These are phyloP conservation scores for Drosophila lacteicornis DNA, from an alignment of 1,140 invertebrate genomes.

Conservation along the genomic window DNA sequence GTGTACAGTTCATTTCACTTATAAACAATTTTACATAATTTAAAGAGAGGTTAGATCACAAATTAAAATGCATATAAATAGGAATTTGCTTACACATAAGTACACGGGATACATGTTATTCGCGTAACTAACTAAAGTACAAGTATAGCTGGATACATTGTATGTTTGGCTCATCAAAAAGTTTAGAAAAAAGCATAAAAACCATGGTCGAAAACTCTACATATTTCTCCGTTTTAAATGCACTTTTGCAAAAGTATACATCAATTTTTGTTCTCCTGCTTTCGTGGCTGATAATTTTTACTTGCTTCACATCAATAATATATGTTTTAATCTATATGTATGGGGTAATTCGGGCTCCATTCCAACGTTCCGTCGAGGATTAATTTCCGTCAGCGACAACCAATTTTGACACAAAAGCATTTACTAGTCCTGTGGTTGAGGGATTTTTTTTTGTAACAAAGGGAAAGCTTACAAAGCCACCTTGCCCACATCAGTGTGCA, in stretches of 20 bases:
- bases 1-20: slow-evolving; percentile 25
- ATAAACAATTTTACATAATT: slow-evolving; percentile 43
- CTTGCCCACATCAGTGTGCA: slow-evolving; percentile 68
- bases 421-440: slow-evolving; percentile 30
- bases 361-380: slow-evolving; percentile 39
- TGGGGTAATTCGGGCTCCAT: slow-evolving; percentile 33
- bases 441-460: slow-evolving; percentile 1
- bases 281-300: slow-evolving; percentile 41
- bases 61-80: slow-evolving; percentile 52
- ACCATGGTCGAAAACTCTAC: slow-evolving; percentile 35
- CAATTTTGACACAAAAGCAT: slow-evolving; percentile 69
- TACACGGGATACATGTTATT: slow-evolving; percentile 58
- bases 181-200: slow-evolving; percentile 28
- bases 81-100: slow-evolving; percentile 69
- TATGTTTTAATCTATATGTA: slow-evolving; percentile 47
- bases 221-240: slow-evolving; percentile 70
- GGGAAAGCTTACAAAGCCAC: slow-evolving; percentile 32
- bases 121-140: slow-evolving; percentile 63
- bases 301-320: slow-evolving; percentile 57
- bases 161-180: slow-evolving; percentile 37
- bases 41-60: slow-evolving; percentile 42
- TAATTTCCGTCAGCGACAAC: slow-evolving; percentile 56
- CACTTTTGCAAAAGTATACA: slow-evolving; percentile 73
- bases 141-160: slow-evolving; percentile 46
- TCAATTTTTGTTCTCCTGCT: slow-evolving; percentile 51